Base-by-base conservation (phyloP, 1,140 invertebrate species). In the Manduca sexta region DNA sequence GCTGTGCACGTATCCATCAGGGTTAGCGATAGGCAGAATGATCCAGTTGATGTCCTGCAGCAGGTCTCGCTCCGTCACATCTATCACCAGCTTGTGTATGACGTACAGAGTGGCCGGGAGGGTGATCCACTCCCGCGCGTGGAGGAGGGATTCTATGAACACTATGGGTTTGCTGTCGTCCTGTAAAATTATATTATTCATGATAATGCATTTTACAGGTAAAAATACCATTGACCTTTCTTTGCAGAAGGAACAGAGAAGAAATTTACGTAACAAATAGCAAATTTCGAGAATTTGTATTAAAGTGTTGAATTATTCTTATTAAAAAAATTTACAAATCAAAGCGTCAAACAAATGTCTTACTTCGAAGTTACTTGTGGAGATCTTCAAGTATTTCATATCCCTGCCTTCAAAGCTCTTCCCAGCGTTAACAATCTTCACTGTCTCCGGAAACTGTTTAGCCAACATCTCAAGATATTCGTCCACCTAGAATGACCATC, bases 61-160 rank as follows among this genome's bases (percentile, higher is more conserved):
- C n/a, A 85, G 58, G 8, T 82, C 79, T 8, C 53, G 66, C 16
- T 89, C 85, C 1, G 88, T 86, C 11, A 90, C 64, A 63, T 91
- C 75, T 13, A 88, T 73, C 38, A 92, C 88, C 14, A 93, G 70
- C 49, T 91, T 88, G 41, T 91, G 84, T 14, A 93, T 89, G 17
- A 92, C 88, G 58, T 90, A 93, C 0, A 92, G 76, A 0, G 90
- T 87, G 1, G 88, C 88, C 0, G 91, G 86, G 11, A 91, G 89
- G 1, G 90, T 85, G 7, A 93, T 88, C 93, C 93, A 93, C 68
- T 92, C 90, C 2, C 90, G 73, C n/a, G 89, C 88, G 67, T 89
- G 71, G 81, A 92, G 35, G 79, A 89, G 87, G 79, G 90, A 12
- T 47, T 75, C 67, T 10, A 75, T 45, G 15, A 69, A 54, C 6